Evolutionary conservation across 1,140 invertebrate genomes (phyloP), one percentile per base, ranked within the genome.

Genomic region (Caenorhabditis brenneri): DNA sequence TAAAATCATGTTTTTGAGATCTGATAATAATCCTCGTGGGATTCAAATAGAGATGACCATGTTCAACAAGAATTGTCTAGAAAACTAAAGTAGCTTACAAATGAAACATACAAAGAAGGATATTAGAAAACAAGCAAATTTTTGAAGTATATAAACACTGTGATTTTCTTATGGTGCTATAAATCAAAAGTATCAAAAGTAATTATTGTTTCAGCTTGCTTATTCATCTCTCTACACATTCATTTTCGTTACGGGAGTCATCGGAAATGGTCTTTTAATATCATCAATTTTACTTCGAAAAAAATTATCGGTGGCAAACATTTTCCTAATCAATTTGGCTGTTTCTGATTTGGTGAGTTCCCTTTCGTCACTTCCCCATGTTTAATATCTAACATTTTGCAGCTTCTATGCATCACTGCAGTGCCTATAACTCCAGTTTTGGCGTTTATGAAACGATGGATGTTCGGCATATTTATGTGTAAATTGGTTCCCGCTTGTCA

Each of bases 341-440:
- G 89, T 90, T 55, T 91, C 88, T 58, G 89, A 90, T 79, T 78
- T 90, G 80, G 90, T 90, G 16, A 60, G 55, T 36, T n/a, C 33
- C 79, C 33, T 78, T 33, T 29, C 36, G 9, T 1, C 22, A 3
- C 24, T 27, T n/a, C n/a, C 10, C 9, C 4, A 12, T 27, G 12
- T 55, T 24, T 12, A 12, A 4, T 10, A 16, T 27, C 24, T 27
- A 9, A 10, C 22, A 5, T 42, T 51, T 81, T 91, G 83, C 81
- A 90, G 89, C 87, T 90, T n/a, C 87, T 90, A 24, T 90, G 89
- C 82, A 91, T 90, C 39, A 90, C 89, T 24, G 90, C 89, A 16
- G 84, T 90, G 27, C 90, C 89, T 29, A 90, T 90, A 53, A 91
- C 89, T 39, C 89, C 89, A 24, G 90, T 90, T 0, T 83, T 91